These are phyloP conservation scores for Platynereis dumerilii DNA, from an alignment of 2,888 invertebrate species.

Conservation along the genomic window DNA sequence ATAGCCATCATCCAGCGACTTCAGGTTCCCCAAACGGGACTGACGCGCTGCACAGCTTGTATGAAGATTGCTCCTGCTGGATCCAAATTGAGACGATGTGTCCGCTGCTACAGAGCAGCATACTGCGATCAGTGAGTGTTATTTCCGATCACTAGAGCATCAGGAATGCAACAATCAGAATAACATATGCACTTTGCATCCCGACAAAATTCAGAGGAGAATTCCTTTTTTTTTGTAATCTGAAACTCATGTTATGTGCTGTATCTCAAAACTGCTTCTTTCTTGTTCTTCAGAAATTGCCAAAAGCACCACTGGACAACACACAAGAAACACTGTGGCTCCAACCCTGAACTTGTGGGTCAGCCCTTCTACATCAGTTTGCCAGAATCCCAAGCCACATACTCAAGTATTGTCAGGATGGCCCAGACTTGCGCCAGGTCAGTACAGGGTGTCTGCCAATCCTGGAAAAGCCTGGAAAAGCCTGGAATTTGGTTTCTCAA, in stretches of 20 bases:
- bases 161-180: too few species aligned
- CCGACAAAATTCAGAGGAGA: too few species aligned
- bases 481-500: too few species aligned
- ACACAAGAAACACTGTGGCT: slow-evolving; percentile 49
- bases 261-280: too few species aligned
- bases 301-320: slow-evolving; percentile 63
- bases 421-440: slow-evolving; percentile 64
- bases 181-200: too few species aligned
- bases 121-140: slow-evolving; percentile 65
- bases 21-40: slow-evolving; percentile 53
- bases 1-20: slow-evolving; percentile 60
- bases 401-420: slow-evolving; percentile 58
- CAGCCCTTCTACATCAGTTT: slow-evolving; percentile 65
- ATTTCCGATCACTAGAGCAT: too few species aligned
- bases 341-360: slow-evolving; percentile 57
- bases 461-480: too few species aligned
- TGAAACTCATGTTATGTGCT: too few species aligned
- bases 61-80: slow-evolving; percentile 52
- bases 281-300: slow-evolving; percentile 57
- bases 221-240: too few species aligned
- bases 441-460: too few species aligned
- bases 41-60: slow-evolving; percentile 61
- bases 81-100: slow-evolving; percentile 62
- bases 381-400: slow-evolving; percentile 64
- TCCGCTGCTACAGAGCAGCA: slow-evolving; percentile 64